These are phyloP conservation scores for Pristionchus entomophagus DNA, from an alignment of 2,888 invertebrate genomes.

Conservation along the genomic window DNA sequence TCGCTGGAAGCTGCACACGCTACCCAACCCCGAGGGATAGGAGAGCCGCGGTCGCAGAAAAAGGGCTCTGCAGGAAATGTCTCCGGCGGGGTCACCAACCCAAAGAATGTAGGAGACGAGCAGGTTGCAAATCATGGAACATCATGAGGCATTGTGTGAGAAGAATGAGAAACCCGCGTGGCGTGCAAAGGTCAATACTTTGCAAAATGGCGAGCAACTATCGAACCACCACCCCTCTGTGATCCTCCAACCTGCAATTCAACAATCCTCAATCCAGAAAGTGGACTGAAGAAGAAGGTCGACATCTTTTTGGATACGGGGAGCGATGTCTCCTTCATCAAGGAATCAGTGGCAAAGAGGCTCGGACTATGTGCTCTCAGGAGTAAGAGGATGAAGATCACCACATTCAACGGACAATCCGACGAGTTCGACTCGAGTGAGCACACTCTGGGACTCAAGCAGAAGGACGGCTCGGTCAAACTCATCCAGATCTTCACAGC, in stretches of 20 bases:
- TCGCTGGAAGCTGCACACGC: neutral
- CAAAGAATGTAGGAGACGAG: neutral
- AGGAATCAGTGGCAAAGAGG: neutral
- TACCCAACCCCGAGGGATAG: neutral
- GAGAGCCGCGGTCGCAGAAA: neutral
- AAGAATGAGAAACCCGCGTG: neutral
- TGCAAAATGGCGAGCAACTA: neutral
- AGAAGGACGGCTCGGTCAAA: too few relatives aligned
- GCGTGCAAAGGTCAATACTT: neutral
- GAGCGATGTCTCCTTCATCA: neutral
- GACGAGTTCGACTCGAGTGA: neutral
- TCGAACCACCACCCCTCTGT: neutral
- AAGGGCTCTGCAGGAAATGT: neutral
- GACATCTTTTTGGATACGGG: neutral
- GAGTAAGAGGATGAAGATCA: neutral
- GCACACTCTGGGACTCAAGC: neutral
- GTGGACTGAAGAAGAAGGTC: neutral
- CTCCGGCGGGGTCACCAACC: neutral
- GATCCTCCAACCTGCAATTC: neutral
- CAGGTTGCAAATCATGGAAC: neutral
- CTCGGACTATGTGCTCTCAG: neutral
- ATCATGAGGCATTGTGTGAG: neutral
- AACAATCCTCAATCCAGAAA: neutral
- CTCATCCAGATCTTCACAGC: too few relatives aligned
- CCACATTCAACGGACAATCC: neutral